Conservation (phyloP, 2,113 vertebrate species). For the Ahaetulla prasina region DNA sequence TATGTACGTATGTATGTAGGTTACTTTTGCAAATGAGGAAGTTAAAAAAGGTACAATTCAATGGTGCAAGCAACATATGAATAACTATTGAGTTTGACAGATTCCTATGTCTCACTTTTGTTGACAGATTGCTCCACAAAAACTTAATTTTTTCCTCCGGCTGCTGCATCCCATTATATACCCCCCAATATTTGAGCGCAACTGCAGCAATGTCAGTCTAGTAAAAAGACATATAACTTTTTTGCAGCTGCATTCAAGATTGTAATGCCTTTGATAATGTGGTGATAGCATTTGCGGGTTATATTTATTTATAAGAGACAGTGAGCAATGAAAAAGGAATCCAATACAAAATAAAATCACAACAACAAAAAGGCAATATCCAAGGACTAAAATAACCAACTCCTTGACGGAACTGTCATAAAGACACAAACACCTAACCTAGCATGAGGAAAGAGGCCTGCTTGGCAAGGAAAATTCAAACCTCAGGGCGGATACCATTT, state of each 20-base stretch:
- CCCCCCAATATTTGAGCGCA: background rate
- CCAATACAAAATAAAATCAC: background rate
- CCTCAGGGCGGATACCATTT: background rate
- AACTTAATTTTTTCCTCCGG: background rate
- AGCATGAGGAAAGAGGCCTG: background rate
- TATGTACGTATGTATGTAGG: too few relatives aligned
- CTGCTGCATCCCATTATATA: background rate
- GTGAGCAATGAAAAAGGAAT: background rate
- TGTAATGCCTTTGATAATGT: background rate
- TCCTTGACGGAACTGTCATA: background rate
- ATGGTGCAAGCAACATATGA: background rate
- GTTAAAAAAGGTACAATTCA: background rate
- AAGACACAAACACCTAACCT: background rate
- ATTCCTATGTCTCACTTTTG: background rate
- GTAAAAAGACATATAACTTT: background rate
- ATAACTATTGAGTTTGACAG: background rate
- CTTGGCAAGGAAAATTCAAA: background rate
- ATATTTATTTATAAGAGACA: background rate
- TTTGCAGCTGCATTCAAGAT: background rate
- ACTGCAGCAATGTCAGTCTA: background rate
- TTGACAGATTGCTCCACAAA: background rate
- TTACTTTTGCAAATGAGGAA: background rate
- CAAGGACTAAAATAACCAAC: background rate
- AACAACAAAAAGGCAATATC: background rate
- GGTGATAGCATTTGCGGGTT: background rate